Conservation (phyloP, 1,140 invertebrate genomes). For the Rhagoletis pomonella region DNA sequence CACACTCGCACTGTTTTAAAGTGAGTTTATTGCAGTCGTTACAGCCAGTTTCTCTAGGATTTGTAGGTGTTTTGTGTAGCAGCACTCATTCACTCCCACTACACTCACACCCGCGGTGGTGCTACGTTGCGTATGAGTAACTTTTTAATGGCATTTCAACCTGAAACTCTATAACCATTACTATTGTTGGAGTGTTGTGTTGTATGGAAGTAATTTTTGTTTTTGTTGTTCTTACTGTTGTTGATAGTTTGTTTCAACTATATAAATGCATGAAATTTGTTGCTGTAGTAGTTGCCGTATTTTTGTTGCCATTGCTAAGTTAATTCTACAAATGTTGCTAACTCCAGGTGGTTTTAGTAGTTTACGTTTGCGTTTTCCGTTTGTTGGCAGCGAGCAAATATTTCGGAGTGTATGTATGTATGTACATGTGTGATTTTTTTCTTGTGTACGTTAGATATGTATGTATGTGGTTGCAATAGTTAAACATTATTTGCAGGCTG, state of each 20-base stretch:
- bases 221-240: background rate
- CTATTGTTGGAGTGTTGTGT: background rate
- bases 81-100: background rate
- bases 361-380: background rate
- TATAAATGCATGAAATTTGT: background rate
- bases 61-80: background rate
- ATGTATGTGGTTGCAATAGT: too few relatives aligned
- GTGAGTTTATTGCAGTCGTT: too few relatives aligned
- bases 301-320: conserved; percentile 19
- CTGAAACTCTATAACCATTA: background rate
- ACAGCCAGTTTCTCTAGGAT: too few relatives aligned
- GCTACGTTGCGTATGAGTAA: conserved; percentile 43
- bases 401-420: too few relatives aligned
- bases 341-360: background rate
- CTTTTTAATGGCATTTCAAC: conserved; percentile 47
- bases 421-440: too few relatives aligned
- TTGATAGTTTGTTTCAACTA: background rate
- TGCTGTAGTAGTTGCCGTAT: background rate
- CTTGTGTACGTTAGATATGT: too few relatives aligned
- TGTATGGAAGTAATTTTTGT: too few relatives aligned
- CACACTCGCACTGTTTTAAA: background rate
- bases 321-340: conserved; percentile 25
- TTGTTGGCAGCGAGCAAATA: too few relatives aligned
- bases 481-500: too few relatives aligned
- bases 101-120: background rate